Percentiles rank a stretch among this genome's conserved stretches.
These are phyloP conservation scores for Ecdyonurus torrentis DNA, from an alignment of 2,888 invertebrate genomes.

Conservation along the genomic window DNA sequence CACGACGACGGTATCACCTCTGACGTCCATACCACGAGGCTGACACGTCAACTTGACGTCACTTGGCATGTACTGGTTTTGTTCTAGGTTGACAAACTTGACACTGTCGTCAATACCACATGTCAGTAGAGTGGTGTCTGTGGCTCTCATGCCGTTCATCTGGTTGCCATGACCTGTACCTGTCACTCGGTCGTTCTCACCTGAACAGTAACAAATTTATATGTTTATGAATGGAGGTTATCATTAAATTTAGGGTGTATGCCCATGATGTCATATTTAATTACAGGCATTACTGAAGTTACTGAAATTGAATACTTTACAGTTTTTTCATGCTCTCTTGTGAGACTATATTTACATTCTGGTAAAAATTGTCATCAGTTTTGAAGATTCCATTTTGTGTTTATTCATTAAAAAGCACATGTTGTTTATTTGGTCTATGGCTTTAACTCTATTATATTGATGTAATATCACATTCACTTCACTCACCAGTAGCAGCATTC, in stretches of 20 bases:
- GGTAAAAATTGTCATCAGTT: too few species aligned
- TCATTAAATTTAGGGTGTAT: too few species aligned
- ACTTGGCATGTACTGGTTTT: constrained; percentile 41
- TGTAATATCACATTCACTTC: too few species aligned
- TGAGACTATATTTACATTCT: neutral
- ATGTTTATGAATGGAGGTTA: neutral
- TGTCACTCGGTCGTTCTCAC: constrained; percentile 65
- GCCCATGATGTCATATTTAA: too few species aligned
- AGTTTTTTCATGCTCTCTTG: neutral
- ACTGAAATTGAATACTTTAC: neutral
- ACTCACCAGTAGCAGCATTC: constrained; percentile 56
- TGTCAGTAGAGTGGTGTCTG: constrained; percentile 51
- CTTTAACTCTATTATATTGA: too few species aligned
- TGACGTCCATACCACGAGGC: constrained; percentile 70
- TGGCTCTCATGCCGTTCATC: constrained; percentile 72
- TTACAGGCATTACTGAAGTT: neutral
- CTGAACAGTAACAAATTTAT: constrained; percentile 21
- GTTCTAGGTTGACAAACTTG: constrained; percentile 28
- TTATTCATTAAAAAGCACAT: too few species aligned
- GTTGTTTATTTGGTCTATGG: too few species aligned
- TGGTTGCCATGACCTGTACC: constrained; percentile 93
- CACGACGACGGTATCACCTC: constrained; percentile 50
- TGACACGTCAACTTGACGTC: constrained; percentile 72
- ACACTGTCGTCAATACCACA: constrained; percentile 91
- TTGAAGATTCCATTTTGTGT: too few species aligned